Conservation (phyloP, 2,797 vertebrate species). For the Hipposideros larvatus region DNA sequence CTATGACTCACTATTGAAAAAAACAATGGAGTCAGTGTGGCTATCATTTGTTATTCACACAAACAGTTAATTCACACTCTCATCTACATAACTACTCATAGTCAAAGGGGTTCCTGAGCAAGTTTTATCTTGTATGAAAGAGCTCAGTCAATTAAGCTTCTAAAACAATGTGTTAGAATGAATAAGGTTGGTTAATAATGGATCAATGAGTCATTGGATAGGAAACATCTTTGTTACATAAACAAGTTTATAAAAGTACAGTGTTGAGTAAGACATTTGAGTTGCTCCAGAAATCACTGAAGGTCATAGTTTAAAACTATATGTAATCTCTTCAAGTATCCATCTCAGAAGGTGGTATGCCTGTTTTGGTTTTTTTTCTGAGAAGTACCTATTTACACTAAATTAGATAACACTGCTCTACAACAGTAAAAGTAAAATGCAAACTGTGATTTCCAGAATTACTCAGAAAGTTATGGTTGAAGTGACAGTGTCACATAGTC, state of each 20-base stretch:
- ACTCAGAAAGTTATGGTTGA: neutral
- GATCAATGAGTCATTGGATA: conserved; percentile 42
- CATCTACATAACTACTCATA: conserved; percentile 8
- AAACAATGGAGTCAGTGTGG: neutral
- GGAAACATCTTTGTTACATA: conserved; percentile 54
- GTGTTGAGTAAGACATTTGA: conserved; percentile 49
- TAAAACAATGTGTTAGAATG: conserved; percentile 54
- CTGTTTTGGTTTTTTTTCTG: neutral
- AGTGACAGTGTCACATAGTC: neutral
- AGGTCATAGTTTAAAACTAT: conserved; percentile 26
- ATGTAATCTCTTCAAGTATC: neutral
- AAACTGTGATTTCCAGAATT: conserved; percentile 17
- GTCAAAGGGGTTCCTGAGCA: conserved; percentile 20
- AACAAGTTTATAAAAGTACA: conserved; percentile 51
- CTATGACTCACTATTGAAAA: neutral
- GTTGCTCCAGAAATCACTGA: neutral
- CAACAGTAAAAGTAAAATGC: conserved; percentile 38
- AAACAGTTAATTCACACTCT: conserved; percentile 36
- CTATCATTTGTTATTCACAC: neutral
- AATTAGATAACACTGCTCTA: neutral
- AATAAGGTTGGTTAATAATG: conserved; percentile 46
- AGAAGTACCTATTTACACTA: conserved; percentile 29
- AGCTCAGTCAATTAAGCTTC: conserved; percentile 50
- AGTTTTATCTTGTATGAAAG: conserved; percentile 62
- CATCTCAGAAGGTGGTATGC: neutral